These are phyloP conservation scores for Amaurobius ferox DNA, from an alignment of 2,888 invertebrate species.

Conservation along the genomic window DNA sequence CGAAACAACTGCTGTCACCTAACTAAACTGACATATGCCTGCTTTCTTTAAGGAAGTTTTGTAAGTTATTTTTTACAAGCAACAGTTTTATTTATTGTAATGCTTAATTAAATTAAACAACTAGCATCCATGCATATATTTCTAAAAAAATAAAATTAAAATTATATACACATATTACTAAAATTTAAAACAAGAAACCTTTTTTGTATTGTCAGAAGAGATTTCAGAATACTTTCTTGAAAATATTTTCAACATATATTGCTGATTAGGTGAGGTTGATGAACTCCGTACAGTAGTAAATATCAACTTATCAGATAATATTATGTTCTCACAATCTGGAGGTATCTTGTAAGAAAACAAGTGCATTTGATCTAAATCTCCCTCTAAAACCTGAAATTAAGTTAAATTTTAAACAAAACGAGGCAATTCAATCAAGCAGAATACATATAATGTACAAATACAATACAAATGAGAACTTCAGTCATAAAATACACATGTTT, in stretches of 20 bases:
- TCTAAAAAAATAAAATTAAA: too few relatives aligned
- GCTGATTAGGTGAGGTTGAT: neutral
- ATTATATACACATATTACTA: too few relatives aligned
- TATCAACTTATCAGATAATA: slow-evolving; percentile 84
- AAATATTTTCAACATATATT: slow-evolving; percentile 53
- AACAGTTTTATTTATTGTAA: too few relatives aligned
- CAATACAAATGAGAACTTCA: neutral
- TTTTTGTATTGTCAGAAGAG: slow-evolving; percentile 63
- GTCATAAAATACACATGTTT: too few relatives aligned
- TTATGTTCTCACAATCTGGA: slow-evolving; percentile 81
- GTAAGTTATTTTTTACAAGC: too few relatives aligned
- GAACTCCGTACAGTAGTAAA: slow-evolving; percentile 78
- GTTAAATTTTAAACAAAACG: too few relatives aligned
- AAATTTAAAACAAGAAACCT: slow-evolving; percentile 44
- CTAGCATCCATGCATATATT: too few relatives aligned
- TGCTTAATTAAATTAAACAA: too few relatives aligned
- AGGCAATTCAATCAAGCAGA: too few relatives aligned
- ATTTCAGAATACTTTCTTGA: slow-evolving; percentile 68
- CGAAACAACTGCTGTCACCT: too few relatives aligned
- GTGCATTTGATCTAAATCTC: slow-evolving; percentile 83
- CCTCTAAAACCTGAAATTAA: slow-evolving; percentile 82
- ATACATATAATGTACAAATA: neutral
- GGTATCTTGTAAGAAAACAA: slow-evolving; percentile 85
- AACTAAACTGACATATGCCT: too few relatives aligned
- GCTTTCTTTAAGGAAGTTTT: too few relatives aligned